These are phyloP conservation scores for Heterocephalus glaber DNA, from an alignment of 2,113 vertebrate genomes.

Conservation along the genomic window DNA sequence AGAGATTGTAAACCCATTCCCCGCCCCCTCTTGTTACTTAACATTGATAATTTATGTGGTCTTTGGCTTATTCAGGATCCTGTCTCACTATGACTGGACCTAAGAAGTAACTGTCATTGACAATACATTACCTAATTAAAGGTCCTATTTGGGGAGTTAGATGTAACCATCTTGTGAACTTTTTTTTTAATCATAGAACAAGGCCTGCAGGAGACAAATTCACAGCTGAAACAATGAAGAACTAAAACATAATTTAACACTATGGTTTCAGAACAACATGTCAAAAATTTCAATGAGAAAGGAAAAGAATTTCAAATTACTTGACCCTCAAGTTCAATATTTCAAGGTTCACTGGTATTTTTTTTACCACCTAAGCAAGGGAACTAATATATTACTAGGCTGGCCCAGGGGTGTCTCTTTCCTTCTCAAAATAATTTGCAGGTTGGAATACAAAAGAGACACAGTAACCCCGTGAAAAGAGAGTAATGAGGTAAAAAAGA, in stretches of 20 bases:
- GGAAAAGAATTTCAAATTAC: neutral
- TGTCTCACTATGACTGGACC: slow-evolving; percentile 65
- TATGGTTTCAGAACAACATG: neutral
- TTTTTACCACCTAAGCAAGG: neutral
- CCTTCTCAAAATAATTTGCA: neutral
- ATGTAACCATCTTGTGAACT: neutral
- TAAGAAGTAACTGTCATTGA: slow-evolving; percentile 56
- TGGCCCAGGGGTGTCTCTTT: neutral
- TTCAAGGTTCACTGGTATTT: neutral
- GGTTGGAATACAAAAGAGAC: neutral
- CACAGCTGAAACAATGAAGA: neutral
- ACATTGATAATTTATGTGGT: slow-evolving; percentile 2
- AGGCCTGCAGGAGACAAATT: neutral
- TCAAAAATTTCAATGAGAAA: neutral
- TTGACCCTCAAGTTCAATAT: neutral
- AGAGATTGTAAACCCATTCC: slow-evolving; percentile 54
- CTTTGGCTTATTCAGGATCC: slow-evolving; percentile 43
- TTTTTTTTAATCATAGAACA: neutral
- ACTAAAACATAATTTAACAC: neutral
- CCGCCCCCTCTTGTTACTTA: slow-evolving; percentile 57
- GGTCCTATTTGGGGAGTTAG: neutral
- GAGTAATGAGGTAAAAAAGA: neutral
- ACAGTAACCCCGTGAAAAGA: neutral
- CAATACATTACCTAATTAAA: slow-evolving; percentile 3
- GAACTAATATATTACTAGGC: neutral